Evolutionary conservation across 2,797 vertebrate species (phyloP).

Genomic region (Sparus aurata): DNA sequence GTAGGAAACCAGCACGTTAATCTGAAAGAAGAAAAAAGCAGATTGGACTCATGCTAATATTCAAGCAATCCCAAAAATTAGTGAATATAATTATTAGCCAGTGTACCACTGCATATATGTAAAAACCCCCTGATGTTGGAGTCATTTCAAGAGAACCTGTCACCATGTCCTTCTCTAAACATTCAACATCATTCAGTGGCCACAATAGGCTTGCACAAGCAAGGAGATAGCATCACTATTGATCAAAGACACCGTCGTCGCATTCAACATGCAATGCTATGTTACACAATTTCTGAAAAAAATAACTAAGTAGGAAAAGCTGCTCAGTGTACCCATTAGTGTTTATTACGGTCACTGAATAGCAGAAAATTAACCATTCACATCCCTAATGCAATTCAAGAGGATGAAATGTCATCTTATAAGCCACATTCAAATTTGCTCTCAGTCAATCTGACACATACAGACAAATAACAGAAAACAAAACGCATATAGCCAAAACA

Average conservation of each 20-base stretch:
- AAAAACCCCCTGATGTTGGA: conserved; percentile 28
- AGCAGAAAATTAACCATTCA: conserved; percentile 67
- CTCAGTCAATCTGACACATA: conserved; percentile 38
- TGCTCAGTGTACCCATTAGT: conserved; percentile 61
- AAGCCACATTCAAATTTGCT: conserved; percentile 45
- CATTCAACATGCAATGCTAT: conserved; percentile 48
- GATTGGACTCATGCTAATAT: neutral
- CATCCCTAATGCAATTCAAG: conserved; percentile 66
- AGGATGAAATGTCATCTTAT: conserved; percentile 49
- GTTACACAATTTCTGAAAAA: conserved; percentile 41
- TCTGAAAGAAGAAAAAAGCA: conserved; percentile 17
- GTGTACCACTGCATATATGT: conserved; percentile 36
- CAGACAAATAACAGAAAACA: conserved; percentile 43
- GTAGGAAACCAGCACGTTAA: conserved; percentile 22
- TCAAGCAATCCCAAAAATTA: conserved; percentile 18
- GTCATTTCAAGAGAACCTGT: conserved; percentile 44
- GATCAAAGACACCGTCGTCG: conserved; percentile 51
- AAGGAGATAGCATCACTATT: conserved; percentile 42
- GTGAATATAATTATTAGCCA: conserved; percentile 23
- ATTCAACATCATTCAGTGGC: conserved; percentile 45
- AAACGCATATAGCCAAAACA: conserved; percentile 42
- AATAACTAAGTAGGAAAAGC: conserved; percentile 27
- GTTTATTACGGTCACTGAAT: conserved; percentile 64
- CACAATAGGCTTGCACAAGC: conserved; percentile 38
- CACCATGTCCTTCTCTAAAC: conserved; percentile 24